Percentiles rank a stretch among this genome's conserved stretches.
Conservation (phyloP, 1,140 invertebrate species). For the Teleogryllus occipitalis region DNA sequence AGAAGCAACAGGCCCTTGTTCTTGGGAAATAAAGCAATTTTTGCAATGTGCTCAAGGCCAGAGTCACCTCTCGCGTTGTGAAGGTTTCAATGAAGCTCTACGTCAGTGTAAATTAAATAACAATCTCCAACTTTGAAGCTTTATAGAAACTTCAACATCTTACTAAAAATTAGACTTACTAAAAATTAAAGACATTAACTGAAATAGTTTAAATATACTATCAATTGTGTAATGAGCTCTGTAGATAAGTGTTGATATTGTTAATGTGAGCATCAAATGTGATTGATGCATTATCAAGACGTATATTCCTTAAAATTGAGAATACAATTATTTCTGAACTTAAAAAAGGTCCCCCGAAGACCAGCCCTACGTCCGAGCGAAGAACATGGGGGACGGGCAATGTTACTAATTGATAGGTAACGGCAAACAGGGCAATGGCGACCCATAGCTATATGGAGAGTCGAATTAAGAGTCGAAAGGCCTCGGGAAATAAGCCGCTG, state of each 20-base stretch:
- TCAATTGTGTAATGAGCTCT: neutral
- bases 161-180: no score
- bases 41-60: slow-evolving; percentile 79
- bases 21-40: slow-evolving; percentile 86
- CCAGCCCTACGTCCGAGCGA: no score
- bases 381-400: no score
- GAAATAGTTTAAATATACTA: neutral
- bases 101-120: slow-evolving; percentile 70
- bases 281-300: neutral
- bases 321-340: no score
- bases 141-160: neutral
- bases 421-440: no score
- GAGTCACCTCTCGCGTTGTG: slow-evolving; percentile 72
- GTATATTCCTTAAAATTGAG: neutral
- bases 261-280: neutral
- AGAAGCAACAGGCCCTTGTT: slow-evolving; percentile 58
- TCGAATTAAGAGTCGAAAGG: no score
- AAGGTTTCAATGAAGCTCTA: slow-evolving; percentile 88
- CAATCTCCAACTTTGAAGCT: slow-evolving; percentile 8
- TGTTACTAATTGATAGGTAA: no score
- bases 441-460: no score
- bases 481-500: no score
- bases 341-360: no score
- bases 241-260: neutral
- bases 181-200: neutral